Percentiles rank a stretch among this genome's conserved stretches.
These are phyloP conservation scores for Thaleichthys pacificus DNA, from an alignment of 2,797 vertebrate species.

Conservation along the genomic window DNA sequence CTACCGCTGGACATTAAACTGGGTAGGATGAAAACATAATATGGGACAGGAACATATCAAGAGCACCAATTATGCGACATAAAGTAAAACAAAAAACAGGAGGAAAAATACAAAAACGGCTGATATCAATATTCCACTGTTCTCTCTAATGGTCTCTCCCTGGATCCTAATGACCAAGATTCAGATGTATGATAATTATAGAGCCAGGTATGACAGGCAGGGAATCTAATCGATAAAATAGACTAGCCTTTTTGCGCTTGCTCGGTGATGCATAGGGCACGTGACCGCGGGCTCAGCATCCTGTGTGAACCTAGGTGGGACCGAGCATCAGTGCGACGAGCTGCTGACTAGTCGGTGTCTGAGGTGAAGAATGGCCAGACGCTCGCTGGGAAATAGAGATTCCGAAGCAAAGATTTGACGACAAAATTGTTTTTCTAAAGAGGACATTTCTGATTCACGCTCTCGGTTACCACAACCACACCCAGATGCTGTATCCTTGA, in stretches of 20 bases:
- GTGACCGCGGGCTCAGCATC: neutral
- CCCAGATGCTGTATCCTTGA: neutral
- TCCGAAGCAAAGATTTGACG: constrained; percentile 21
- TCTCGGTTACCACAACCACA: neutral
- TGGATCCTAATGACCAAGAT: too few species aligned
- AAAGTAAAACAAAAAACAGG: too few species aligned
- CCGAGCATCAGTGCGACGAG: constrained; percentile 1
- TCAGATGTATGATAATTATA: too few species aligned
- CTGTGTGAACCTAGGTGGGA: constrained; percentile 18
- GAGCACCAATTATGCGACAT: too few species aligned
- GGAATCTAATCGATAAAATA: neutral
- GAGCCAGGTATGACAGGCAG: too few species aligned
- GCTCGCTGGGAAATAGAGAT: constrained; percentile 11
- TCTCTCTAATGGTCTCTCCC: too few species aligned
- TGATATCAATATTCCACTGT: too few species aligned
- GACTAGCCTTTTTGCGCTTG: neutral
- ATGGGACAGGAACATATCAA: too few species aligned
- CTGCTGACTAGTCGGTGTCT: constrained; percentile 20
- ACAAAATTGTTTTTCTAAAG: constrained; percentile 42
- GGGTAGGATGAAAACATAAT: too few species aligned
- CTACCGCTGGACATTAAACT: too few species aligned
- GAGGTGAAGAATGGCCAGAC: constrained; percentile 67
- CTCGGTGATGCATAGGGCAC: neutral
- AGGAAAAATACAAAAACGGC: too few species aligned
- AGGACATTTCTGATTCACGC: neutral